Evolutionary conservation across 2,797 vertebrate species (phyloP), one percentile per base, ranked within the genome.

Genomic region (Neoniphon sammara): DNA sequence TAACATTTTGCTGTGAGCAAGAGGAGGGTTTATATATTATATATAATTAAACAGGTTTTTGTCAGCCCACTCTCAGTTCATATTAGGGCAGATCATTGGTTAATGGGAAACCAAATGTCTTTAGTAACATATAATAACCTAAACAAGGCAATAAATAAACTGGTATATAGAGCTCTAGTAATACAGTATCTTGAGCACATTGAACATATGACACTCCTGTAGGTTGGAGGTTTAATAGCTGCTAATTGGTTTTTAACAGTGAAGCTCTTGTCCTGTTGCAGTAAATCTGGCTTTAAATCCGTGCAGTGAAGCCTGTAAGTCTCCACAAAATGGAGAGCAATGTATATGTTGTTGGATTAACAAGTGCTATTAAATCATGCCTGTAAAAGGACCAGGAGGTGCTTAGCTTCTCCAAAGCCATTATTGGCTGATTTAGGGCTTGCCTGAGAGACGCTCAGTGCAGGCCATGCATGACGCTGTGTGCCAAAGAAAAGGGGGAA

Each of bases 391-490:
- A 75, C 56, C 77, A 74, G 79, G 78, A 80, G 75, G 73, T 75
- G 78, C 73, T 88, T 85, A 83, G 67, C 77, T 75, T 75, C 72
- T 82, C 70, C 68, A 70, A 57, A 81, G 63, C 62, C 77, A 80
- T 85, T 81, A 83, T 23, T 64, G 72, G 70, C 63, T 87, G 82
- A 87, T 85, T 85, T 75, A 86, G 67, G 59, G 59, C 61, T 81
- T 47, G 67, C 53, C 74, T 72, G 56, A 78, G 68, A 15, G 23
- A 81, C 15, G n/a, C 68, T 66, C 59, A 58, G 67, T 5, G 6
- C 68, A 85, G 63, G 66, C 70, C 77, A 81, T 70, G 64, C 58
- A 62, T 85, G 84, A 85, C 75, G 73, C 77, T 49, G 60, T 2
- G 5, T 65, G 78, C 73, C 57, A 57, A 60, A 52, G 66, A 76